Evolutionary conservation across 2,797 vertebrate genomes (phyloP).

Genomic region (Enoplosus armatus): DNA sequence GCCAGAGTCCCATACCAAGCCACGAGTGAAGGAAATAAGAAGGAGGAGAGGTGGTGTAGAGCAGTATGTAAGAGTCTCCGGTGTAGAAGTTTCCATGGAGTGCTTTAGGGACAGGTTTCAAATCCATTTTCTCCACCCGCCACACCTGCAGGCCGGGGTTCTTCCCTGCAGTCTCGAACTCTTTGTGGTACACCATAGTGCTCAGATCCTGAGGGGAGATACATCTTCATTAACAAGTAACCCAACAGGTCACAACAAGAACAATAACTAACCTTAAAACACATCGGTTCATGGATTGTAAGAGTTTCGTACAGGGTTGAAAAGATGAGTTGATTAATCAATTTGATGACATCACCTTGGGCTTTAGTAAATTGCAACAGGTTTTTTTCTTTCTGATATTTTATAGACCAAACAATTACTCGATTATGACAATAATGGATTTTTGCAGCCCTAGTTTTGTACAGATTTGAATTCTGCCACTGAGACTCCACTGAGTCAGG

Average conservation of each 20-base stretch:
- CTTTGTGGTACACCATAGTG: conserved; percentile 85
- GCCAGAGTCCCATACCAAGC: conserved; percentile 85
- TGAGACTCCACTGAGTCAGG: too few species aligned
- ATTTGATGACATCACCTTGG: too few species aligned
- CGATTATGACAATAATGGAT: background rate
- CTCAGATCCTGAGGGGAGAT: conserved; percentile 45
- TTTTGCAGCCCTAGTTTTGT: background rate
- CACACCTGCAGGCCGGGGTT: conserved; percentile 93
- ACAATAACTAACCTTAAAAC: background rate
- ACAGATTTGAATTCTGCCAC: background rate
- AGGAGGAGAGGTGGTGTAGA: conserved; percentile 85
- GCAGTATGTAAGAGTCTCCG: conserved; percentile 92
- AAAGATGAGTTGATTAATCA: background rate
- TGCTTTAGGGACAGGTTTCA: conserved; percentile 86
- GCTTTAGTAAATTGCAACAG: background rate
- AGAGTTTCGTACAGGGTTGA: background rate
- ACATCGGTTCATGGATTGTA: background rate
- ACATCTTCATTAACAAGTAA: background rate
- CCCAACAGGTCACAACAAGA: background rate
- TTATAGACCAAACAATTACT: background rate
- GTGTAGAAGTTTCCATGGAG: conserved; percentile 90
- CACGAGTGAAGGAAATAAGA: conserved; percentile 91
- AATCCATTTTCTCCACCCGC: conserved; percentile 93
- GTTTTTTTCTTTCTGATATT: background rate
- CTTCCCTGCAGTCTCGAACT: conserved; percentile 91